These are phyloP conservation scores for Naso thynnoides DNA, from an alignment of 2,797 vertebrate genomes.

Conservation along the genomic window DNA sequence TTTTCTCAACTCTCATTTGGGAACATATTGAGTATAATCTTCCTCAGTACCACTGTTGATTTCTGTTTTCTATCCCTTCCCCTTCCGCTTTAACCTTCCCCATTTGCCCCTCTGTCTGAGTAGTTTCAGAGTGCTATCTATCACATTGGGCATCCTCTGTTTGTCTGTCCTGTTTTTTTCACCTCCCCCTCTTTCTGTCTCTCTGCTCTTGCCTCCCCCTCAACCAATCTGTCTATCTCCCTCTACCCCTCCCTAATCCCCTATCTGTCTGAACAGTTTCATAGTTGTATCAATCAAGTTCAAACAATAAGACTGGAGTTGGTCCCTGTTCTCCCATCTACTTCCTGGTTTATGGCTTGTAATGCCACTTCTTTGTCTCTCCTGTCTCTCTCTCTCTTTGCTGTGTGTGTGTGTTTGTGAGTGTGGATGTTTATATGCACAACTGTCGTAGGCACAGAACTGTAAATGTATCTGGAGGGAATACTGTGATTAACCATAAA, in stretches of 20 bases:
- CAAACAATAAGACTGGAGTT: slow-evolving; percentile 77
- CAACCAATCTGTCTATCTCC: slow-evolving; percentile 41
- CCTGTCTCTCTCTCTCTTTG: not conserved
- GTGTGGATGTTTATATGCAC: slow-evolving; percentile 40
- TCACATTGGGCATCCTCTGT: slow-evolving; percentile 43
- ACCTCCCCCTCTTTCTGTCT: slow-evolving; percentile 27
- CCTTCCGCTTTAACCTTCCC: slow-evolving; percentile 8
- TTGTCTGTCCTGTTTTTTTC: not conserved
- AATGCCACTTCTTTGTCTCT: slow-evolving; percentile 41
- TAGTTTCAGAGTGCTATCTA: slow-evolving; percentile 57
- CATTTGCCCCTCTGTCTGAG: slow-evolving; percentile 22
- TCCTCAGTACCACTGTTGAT: slow-evolving; percentile 6
- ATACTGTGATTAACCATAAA: slow-evolving; percentile 59
- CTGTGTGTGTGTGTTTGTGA: slow-evolving; percentile 24
- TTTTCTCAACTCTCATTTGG: slow-evolving; percentile 17
- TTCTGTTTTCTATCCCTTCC: slow-evolving; percentile 3
- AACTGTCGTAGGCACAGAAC: slow-evolving; percentile 36
- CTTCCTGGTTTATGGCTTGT: slow-evolving; percentile 77
- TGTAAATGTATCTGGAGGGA: slow-evolving; percentile 58
- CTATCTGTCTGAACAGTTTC: slow-evolving; percentile 74
- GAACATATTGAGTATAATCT: slow-evolving; percentile 23
- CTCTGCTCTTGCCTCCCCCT: slow-evolving; percentile 42
- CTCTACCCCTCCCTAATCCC: slow-evolving; percentile 29
- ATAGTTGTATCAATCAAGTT: slow-evolving; percentile 81
- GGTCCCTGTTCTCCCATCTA: slow-evolving; percentile 79